Percentiles rank a stretch among this genome's conserved stretches.
These are phyloP conservation scores for Pteronotus mesoamericanus DNA, from an alignment of 2,797 vertebrate species.

Conservation along the genomic window DNA sequence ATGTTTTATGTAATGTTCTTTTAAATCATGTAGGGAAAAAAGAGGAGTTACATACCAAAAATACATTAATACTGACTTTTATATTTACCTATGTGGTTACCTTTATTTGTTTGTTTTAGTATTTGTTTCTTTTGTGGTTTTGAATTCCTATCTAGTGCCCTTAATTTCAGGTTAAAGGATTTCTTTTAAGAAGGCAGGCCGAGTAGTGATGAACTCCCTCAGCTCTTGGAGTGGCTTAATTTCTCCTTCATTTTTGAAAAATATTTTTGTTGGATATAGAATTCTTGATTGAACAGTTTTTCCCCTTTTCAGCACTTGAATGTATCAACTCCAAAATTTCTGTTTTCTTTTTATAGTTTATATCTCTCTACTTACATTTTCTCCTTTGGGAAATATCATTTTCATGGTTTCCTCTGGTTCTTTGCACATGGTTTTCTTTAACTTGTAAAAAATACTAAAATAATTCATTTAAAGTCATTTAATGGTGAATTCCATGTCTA, in stretches of 20 bases:
- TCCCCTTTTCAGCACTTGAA: neutral
- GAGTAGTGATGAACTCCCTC: neutral
- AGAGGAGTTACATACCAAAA: neutral
- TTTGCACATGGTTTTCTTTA: neutral
- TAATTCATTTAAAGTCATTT: neutral
- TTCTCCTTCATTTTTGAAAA: neutral
- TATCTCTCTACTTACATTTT: conserved; percentile 16
- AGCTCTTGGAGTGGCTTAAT: neutral
- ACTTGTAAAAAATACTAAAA: neutral
- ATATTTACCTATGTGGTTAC: neutral
- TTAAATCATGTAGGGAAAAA: neutral
- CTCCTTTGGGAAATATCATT: neutral
- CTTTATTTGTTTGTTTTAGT: neutral
- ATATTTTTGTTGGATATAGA: neutral
- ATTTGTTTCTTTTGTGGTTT: neutral
- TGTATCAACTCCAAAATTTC: neutral
- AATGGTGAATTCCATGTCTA: neutral
- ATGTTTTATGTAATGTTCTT: neutral
- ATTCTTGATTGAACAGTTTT: neutral
- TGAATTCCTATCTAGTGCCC: neutral
- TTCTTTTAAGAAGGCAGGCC: neutral
- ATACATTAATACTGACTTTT: neutral
- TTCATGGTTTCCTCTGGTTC: neutral
- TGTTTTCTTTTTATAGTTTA: neutral
- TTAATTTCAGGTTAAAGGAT: neutral